Base-by-base conservation (phyloP, 2,113 vertebrate genomes). In the Phyllopteryx taeniolatus region DNA sequence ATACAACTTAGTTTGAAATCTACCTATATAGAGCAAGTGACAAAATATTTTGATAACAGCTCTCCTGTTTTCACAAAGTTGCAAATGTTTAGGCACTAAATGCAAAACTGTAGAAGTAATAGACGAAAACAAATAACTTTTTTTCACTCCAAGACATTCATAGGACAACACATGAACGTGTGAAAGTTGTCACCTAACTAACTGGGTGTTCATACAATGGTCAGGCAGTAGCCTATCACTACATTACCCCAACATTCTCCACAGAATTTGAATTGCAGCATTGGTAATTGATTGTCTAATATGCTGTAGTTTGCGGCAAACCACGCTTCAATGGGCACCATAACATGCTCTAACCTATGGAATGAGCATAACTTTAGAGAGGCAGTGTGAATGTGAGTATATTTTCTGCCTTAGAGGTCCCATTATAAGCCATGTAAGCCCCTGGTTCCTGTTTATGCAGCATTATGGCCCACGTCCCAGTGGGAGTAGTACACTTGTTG, bases 21-120 rank as follows among this genome's bases (percentile, higher is more conserved):
- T 87, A 89, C 66, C 83, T 88, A 84, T 86, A 91, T 82, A 86
- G 77, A 90, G 72, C 76, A 83, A 60, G 83, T 86, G 86, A 91
- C 72, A 83, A 90, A 87, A 71, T 77, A 64, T 76, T 84, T 91
- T 89, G 70, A 92, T 90, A 91, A 92, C 79, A 86, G 39, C 80
- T 84, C 68, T 65, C 62, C 74, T 68, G 19, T 81, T 81, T 84
- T 83, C 83, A 89, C 82, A 81, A 82, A 71, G 54, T 81, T 68
- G 70, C 71, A 82, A 81, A 86, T 71, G 72, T 84, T 89, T 83
- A 91, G 87, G 91, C 91, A 90, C 87, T 27, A 35, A 60, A 60
- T 4, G 35, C 59, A 61, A 61, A 35, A 2, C 8, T 61, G 59
- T 35, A 13, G 15, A 61, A 61, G 22, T 17, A 53, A 71, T 3